phyloP scores from a whole-genome alignment of 2,888 invertebrate species.

The Neria commutata region DNA sequence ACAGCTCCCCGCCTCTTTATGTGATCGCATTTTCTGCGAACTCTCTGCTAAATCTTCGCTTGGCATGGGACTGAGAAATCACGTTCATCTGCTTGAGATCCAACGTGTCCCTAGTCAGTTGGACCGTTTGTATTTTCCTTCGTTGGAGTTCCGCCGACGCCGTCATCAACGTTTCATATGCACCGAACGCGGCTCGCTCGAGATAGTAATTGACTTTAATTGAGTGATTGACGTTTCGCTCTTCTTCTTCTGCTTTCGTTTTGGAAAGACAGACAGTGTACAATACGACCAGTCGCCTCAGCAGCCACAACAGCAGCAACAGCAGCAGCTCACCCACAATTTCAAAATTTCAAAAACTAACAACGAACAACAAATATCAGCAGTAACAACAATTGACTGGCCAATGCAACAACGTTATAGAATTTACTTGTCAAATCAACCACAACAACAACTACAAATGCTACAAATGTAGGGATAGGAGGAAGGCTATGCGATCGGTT shows the following conservation, averaged over 20 bases:
- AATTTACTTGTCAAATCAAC: slow-evolving; percentile 1
- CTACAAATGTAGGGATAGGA: too few species aligned
- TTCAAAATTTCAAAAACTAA: slow-evolving; percentile 3
- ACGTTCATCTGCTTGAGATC: not conserved
- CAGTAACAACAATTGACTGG: too few species aligned
- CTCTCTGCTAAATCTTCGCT: not conserved
- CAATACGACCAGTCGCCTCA: too few species aligned
- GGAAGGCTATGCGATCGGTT: too few species aligned
- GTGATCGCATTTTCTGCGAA: not conserved
- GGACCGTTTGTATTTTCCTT: too few species aligned
- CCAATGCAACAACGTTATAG: not conserved
- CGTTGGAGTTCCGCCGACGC: slow-evolving; percentile 10
- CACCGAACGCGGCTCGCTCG: too few species aligned
- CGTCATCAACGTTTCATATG: slow-evolving; percentile 55
- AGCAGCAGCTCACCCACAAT: slow-evolving; percentile 25
- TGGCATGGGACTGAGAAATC: not conserved
- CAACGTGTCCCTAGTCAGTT: too few species aligned
- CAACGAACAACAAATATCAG: too few species aligned
- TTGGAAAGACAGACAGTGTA: slow-evolving; percentile 54
- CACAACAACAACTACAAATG: slow-evolving; percentile 4
- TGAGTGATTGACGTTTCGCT: slow-evolving; percentile 62
- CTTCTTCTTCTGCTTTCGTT: too few species aligned
- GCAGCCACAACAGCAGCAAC: too few species aligned
- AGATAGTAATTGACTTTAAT: slow-evolving; percentile 61
- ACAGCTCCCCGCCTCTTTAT: not conserved